phyloP scores from a whole-genome alignment of 1,140 invertebrate genomes.

The Plodia interpunctella region DNA sequence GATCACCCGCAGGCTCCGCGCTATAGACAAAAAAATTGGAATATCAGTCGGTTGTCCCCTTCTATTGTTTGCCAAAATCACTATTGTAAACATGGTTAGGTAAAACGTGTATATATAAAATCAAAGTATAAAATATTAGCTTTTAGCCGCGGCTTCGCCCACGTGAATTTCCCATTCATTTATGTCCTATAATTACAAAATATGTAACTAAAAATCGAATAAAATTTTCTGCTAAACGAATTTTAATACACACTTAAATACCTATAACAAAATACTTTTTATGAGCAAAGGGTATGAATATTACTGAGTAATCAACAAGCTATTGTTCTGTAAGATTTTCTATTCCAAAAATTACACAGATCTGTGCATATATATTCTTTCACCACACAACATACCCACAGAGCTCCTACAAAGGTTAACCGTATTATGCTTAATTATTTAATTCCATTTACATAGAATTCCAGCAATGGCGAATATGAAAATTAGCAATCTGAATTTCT shows the following conservation, averaged over 20 bases:
- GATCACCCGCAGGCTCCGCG: slow-evolving; percentile 48
- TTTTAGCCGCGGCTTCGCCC: no score
- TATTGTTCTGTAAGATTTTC: no score
- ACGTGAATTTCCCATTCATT: no score
- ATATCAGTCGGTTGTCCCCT: slow-evolving; percentile 8
- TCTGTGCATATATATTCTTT: background rate
- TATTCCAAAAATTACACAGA: background rate
- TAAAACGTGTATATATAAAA: no score
- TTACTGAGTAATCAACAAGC: no score
- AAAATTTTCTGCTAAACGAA: no score
- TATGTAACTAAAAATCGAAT: no score
- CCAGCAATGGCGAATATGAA: slow-evolving; percentile 38
- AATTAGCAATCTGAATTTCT: slow-evolving; percentile 68
- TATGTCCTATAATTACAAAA: no score
- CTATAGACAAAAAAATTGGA: slow-evolving; percentile 29
- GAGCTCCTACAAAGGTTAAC: slow-evolving; percentile 1
- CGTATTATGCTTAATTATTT: slow-evolving; percentile 17
- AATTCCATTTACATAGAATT: slow-evolving; percentile 30
- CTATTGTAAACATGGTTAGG: background rate
- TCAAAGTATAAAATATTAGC: no score
- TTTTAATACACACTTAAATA: no score
- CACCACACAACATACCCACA: background rate
- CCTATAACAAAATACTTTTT: no score
- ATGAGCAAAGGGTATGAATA: no score
- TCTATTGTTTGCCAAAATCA: background rate